Evolutionary conservation across 2,113 vertebrate species (phyloP), one percentile per base, ranked within the genome.

Genomic region (Phrynosoma blainvillii): DNA sequence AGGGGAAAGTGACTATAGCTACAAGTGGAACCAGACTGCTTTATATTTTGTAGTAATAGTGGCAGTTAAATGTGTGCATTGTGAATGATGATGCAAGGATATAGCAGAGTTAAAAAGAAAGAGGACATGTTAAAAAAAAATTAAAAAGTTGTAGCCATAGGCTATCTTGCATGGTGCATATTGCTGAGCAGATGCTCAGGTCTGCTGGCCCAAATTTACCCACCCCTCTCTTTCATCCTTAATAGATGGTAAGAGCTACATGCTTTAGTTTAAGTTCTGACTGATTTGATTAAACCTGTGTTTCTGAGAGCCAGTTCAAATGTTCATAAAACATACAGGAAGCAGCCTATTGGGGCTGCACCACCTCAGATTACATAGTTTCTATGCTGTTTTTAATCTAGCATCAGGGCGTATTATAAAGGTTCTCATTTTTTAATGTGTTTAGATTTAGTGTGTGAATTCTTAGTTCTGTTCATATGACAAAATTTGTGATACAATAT

Each of bases 91-190:
- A 3, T 42, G 54, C 30, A 40, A 27, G 7, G 23, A 52, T 65
- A 40, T 21, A 23, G 0, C 0, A n/a, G 25, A 30, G 36, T 62
- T 20, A 18, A 59, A 59, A 59, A 59, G 56, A 21, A 8, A 40
- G 5, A 74, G 78, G 21, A 47, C 6, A 68, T 20, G 32, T 13
- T 76, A 32, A 7, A 47, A 16, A 5, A 23, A 52, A n/a, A 9
- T 5, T 47, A 36, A 36, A 47, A 47, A 47, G 47, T 47, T 47
- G 47, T 47, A 62, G 75, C 32, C 56, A 59, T 73, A 71, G 56
- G 42, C 5, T 10, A 18, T 62, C 21, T 65, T 27, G 25, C 65
- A 73, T 1, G 36, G 36, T 6, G 70, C 23, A 18, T 73, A 73
- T 27, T 42, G n/a, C 10, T 74, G 1, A 56, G n/a, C 47, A 74